Evolutionary conservation across 2,797 vertebrate genomes (phyloP).

Genomic region (Alfaro cultratus): DNA sequence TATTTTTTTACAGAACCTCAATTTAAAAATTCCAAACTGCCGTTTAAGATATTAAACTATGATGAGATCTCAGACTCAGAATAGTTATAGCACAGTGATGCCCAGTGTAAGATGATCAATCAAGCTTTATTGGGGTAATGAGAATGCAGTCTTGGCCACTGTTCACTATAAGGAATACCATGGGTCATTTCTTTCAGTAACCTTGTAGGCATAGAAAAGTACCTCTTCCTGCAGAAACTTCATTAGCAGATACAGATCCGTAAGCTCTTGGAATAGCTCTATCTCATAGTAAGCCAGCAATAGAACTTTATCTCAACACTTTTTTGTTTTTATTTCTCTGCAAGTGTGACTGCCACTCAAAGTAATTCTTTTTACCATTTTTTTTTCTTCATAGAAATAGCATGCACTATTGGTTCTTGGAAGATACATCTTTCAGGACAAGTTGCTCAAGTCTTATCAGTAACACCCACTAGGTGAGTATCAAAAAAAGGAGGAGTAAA

Average conservation of each 20-base stretch:
- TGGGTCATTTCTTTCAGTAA: conserved; percentile 63
- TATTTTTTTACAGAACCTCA: neutral
- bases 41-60: neutral
- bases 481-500: neutral
- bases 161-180: conserved; percentile 47
- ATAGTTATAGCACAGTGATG: conserved; percentile 23
- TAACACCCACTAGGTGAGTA: neutral
- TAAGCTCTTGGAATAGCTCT: conserved; percentile 60
- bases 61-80: neutral
- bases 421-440: neutral
- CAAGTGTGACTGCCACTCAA: conserved; percentile 31
- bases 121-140: conserved; percentile 55
- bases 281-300: conserved; percentile 40
- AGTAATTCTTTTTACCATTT: neutral
- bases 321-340: conserved; percentile 41
- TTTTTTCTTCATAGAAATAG: neutral
- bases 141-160: conserved; percentile 50
- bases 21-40: neutral
- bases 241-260: conserved; percentile 76
- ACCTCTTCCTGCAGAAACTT: conserved; percentile 57
- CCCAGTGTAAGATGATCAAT: conserved; percentile 55
- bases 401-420: neutral
- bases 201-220: conserved; percentile 45
- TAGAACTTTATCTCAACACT: conserved; percentile 37
- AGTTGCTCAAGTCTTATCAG: neutral